phyloP scores from a whole-genome alignment of 2,797 vertebrate genomes.

The Neosilurus hyrtlii region DNA sequence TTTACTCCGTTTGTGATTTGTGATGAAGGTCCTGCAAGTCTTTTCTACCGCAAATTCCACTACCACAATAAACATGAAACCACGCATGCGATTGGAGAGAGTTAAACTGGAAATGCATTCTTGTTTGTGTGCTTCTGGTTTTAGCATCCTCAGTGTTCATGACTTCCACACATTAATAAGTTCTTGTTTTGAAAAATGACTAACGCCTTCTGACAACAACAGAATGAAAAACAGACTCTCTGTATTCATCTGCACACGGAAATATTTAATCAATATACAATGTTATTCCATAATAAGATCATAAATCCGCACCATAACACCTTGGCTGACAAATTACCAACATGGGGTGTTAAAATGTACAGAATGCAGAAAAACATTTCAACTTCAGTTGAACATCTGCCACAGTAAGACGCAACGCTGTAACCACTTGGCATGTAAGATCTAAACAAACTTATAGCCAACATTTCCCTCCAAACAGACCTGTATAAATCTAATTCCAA shows the following conservation, averaged over 20 bases:
- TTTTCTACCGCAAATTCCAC: neutral
- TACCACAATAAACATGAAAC: neutral
- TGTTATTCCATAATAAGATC: neutral
- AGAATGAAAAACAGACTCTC: neutral
- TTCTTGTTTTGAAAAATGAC: neutral
- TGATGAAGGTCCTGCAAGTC: neutral
- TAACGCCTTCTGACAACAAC: neutral
- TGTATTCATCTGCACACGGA: neutral
- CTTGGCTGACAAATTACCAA: neutral
- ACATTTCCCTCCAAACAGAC: neutral
- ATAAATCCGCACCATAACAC: neutral
- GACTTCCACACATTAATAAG: neutral
- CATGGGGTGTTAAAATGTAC: neutral
- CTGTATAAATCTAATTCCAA: neutral
- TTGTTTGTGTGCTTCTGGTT: neutral
- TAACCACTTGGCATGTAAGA: neutral
- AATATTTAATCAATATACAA: neutral
- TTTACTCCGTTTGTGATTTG: neutral
- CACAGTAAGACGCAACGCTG: neutral
- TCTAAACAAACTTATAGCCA: neutral
- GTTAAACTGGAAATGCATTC: neutral
- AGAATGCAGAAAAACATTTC: neutral
- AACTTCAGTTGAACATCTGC: neutral
- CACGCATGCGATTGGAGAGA: neutral
- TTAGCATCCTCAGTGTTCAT: neutral